phyloP scores from a whole-genome alignment of 2,113 vertebrate genomes.

The Epinephelus lanceolatus region DNA sequence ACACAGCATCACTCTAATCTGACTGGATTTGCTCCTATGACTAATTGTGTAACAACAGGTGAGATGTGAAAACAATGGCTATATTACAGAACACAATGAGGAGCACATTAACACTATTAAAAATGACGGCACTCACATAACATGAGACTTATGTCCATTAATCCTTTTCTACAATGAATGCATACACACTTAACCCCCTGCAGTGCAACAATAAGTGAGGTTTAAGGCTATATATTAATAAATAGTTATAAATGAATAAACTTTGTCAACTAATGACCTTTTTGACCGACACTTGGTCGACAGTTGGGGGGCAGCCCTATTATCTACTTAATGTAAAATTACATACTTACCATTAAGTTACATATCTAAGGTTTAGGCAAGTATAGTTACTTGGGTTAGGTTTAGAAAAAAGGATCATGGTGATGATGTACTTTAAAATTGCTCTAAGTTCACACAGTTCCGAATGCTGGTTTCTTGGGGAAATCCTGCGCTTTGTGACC shows the following conservation, averaged over 20 bases:
- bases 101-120: slow-evolving; percentile 6
- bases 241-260: neutral
- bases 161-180: neutral
- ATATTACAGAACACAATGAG: slow-evolving; percentile 3
- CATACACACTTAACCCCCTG: neutral
- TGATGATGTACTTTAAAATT: too few species aligned
- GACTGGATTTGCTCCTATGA: slow-evolving; percentile 15
- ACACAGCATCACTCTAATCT: neutral
- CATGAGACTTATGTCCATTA: neutral
- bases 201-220: neutral
- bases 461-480: too few species aligned
- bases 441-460: too few species aligned
- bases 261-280: neutral
- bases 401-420: too few species aligned
- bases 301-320: too few species aligned
- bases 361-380: too few species aligned
- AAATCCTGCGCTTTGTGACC: too few species aligned
- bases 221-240: neutral
- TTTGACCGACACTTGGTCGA: too few species aligned
- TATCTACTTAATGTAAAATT: too few species aligned
- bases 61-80: slow-evolving; percentile 1
- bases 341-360: too few species aligned
- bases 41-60: slow-evolving; percentile 3
- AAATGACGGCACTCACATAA: neutral
- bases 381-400: too few species aligned